Evolutionary conservation across 2,888 invertebrate species (phyloP).

Genomic region (Drosophila mettleri): DNA sequence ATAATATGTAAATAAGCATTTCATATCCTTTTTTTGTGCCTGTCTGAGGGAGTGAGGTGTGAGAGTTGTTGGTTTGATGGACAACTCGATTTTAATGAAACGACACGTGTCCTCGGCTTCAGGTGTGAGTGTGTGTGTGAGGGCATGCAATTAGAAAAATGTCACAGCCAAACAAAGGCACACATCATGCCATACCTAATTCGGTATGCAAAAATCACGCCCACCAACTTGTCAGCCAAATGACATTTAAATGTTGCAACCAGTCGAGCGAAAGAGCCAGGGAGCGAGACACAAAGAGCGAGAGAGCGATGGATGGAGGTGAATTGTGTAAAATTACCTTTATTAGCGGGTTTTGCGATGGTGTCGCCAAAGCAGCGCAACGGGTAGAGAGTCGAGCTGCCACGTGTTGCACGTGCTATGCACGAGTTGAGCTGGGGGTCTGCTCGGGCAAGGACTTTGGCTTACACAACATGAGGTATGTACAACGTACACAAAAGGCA

Average conservation of each 20-base stretch:
- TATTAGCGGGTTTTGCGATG: constrained; percentile 61
- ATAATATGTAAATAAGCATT: no score
- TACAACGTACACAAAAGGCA: constrained; percentile 26
- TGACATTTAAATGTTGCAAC: constrained; percentile 70
- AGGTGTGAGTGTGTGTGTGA: constrained; percentile 30
- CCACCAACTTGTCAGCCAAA: constrained; percentile 56
- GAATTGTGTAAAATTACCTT: constrained; percentile 69
- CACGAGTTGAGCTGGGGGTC: constrained; percentile 36
- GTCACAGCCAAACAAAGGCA: constrained; percentile 63
- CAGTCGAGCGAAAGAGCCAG: constrained; percentile 8
- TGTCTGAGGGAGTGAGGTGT: constrained; percentile 1
- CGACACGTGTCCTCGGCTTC: constrained; percentile 44
- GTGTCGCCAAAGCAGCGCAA: constrained; percentile 2
- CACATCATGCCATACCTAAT: constrained; percentile 30
- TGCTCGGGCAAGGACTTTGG: constrained; percentile 11
- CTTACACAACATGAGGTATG: constrained; percentile 37
- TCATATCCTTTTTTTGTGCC: not conserved
- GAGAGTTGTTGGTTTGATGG: constrained; percentile 27
- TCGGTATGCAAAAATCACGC: constrained; percentile 65
- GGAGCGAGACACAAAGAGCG: not conserved
- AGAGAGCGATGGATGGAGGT: not conserved
- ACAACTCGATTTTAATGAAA: constrained; percentile 53
- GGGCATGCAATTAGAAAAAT: constrained; percentile 68
- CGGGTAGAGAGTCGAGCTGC: constrained; percentile 28
- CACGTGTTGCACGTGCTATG: constrained; percentile 68